phyloP scores from a whole-genome alignment of 2,797 vertebrate species.

The Sciurus vulgaris region DNA sequence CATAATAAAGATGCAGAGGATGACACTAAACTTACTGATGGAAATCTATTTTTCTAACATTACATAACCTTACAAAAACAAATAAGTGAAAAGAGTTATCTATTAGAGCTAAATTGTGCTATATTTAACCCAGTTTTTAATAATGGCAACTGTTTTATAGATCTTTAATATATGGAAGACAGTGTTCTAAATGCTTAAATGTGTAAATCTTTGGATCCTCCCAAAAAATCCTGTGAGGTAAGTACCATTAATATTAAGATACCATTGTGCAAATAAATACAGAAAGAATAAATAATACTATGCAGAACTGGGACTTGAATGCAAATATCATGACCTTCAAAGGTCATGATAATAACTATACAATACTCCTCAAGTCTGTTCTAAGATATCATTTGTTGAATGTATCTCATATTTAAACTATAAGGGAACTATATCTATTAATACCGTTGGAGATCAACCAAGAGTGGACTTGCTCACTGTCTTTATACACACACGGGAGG shows the following conservation, averaged over 20 bases:
- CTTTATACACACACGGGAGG: no score
- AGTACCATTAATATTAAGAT: neutral
- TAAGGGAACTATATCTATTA: conserved; percentile 87
- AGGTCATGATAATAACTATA: neutral
- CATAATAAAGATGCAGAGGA: conserved; percentile 60
- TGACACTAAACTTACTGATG: conserved; percentile 69
- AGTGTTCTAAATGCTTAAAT: neutral
- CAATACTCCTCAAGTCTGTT: neutral
- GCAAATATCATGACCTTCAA: neutral
- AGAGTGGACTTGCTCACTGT: neutral
- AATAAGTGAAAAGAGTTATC: neutral
- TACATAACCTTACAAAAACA: conserved; percentile 23
- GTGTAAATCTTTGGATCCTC: neutral
- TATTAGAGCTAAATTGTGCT: conserved; percentile 40
- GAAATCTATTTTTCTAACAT: conserved; percentile 55
- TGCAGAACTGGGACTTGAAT: neutral
- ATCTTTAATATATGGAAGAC: neutral
- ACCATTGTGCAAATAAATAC: neutral
- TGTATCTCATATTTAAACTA: conserved; percentile 78
- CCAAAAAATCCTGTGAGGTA: neutral
- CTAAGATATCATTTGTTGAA: neutral
- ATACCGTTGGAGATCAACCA: neutral
- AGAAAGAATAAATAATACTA: neutral
- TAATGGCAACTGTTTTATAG: conserved; percentile 14
- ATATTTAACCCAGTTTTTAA: conserved; percentile 34